Conservation (phyloP, 2,888 invertebrate genomes). For the Cheilosia impressa region DNA sequence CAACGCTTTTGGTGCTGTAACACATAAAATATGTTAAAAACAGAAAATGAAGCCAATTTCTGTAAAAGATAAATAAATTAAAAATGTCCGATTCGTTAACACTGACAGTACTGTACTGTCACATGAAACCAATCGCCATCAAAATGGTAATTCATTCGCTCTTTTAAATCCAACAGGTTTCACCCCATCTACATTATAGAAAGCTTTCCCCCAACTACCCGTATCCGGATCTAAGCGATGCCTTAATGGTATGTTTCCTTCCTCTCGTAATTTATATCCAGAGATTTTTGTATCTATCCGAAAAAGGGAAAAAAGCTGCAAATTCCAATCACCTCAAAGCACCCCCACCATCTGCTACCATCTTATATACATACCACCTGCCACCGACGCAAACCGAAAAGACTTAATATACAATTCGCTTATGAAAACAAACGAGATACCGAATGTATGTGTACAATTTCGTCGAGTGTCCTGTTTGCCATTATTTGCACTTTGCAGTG, state of each 20-base stretch:
- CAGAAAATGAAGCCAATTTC: not conserved
- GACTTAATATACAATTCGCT: slow-evolving; percentile 13
- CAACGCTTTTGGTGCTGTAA: no score
- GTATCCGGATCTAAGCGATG: not conserved
- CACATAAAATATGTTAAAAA: not conserved
- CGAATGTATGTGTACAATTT: no score
- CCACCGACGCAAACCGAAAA: not conserved
- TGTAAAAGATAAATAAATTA: no score
- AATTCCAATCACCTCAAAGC: not conserved
- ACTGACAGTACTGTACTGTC: no score
- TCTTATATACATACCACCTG: not conserved
- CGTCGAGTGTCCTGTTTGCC: not conserved
- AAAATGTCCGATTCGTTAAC: not conserved
- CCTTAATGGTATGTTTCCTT: not conserved
- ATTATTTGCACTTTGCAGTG: not conserved
- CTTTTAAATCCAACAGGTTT: slow-evolving; percentile 65
- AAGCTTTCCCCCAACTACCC: not conserved
- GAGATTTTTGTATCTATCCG: slow-evolving; percentile 29
- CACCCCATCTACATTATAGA: not conserved
- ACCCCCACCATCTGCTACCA: not conserved
- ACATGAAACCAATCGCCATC: no score
- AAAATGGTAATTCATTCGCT: slow-evolving; percentile 1
- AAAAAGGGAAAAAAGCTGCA: not conserved
- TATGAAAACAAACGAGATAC: slow-evolving; percentile 5
- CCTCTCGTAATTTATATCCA: not conserved